These are phyloP conservation scores for human (Homo sapiens) DNA, from an alignment of 2,113 vertebrate genomes.

Conservation along the genomic window DNA sequence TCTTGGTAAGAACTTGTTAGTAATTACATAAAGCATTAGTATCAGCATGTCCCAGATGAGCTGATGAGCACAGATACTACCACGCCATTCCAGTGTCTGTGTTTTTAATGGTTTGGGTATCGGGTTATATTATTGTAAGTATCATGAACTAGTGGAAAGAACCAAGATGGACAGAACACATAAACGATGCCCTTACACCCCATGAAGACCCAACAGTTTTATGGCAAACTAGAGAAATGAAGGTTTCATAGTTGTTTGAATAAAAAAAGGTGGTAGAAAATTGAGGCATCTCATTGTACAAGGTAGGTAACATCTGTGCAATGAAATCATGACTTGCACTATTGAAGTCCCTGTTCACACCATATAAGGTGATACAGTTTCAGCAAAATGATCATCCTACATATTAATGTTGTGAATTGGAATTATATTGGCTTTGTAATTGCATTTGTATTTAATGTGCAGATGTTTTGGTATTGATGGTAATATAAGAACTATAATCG, in stretches of 20 bases:
- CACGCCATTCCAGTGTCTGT: rapidly evolving
- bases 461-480: not conserved
- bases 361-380: not conserved
- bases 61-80: not conserved
- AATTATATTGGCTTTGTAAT: not conserved
- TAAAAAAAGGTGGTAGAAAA: not conserved
- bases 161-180: not conserved
- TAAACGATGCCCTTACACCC: not conserved
- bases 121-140: not conserved
- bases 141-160: not conserved
- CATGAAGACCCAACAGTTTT: not conserved
- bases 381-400: not conserved
- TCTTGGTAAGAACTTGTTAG: not conserved
- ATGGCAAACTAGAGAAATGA: not conserved
- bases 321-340: not conserved
- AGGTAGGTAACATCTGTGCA: not conserved
- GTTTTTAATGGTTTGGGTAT: not conserved
- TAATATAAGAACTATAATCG: not conserved
- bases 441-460: not conserved
- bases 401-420: not conserved
- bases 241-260: not conserved
- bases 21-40: not conserved
- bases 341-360: not conserved
- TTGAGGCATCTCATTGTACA: not conserved
- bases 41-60: not conserved